phyloP scores from a whole-genome alignment of 2,797 vertebrate genomes.

The Leptatherina wallacei region DNA sequence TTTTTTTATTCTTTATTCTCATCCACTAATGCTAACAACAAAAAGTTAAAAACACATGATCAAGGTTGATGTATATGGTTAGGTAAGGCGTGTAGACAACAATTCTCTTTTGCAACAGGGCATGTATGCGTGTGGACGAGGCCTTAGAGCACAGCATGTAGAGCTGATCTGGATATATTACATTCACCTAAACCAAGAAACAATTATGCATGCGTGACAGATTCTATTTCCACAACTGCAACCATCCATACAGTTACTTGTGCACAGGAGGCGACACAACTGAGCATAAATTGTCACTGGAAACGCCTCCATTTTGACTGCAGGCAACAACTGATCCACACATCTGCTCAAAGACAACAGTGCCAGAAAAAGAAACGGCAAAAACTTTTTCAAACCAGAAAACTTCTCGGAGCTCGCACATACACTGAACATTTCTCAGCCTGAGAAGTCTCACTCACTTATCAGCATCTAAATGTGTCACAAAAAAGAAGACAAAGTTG shows the following conservation, averaged over 20 bases:
- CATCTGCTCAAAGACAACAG: slow-evolving; percentile 27
- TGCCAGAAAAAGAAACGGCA: slow-evolving; percentile 25
- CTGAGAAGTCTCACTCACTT: slow-evolving; percentile 55
- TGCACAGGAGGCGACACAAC: slow-evolving; percentile 24
- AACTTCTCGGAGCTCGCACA: slow-evolving; percentile 16
- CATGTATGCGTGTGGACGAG: too few relatives aligned
- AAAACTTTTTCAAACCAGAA: slow-evolving; percentile 40
- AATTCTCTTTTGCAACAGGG: too few relatives aligned
- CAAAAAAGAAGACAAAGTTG: slow-evolving; percentile 37
- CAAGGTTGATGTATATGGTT: too few relatives aligned
- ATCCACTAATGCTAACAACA: too few relatives aligned
- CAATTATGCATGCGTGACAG: neutral
- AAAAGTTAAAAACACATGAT: too few relatives aligned
- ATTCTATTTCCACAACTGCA: neutral
- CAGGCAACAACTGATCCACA: slow-evolving; percentile 26
- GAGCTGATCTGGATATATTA: too few relatives aligned
- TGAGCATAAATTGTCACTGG: slow-evolving; percentile 14
- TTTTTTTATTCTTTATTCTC: too few relatives aligned
- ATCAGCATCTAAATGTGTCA: slow-evolving; percentile 51
- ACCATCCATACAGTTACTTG: neutral
- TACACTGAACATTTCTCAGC: slow-evolving; percentile 11
- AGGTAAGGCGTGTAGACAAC: too few relatives aligned
- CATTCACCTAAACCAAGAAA: neutral
- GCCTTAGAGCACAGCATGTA: too few relatives aligned
- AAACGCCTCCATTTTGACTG: slow-evolving; percentile 31